Conservation (phyloP, 2,888 invertebrate species). For the Adineta ricciae region DNA sequence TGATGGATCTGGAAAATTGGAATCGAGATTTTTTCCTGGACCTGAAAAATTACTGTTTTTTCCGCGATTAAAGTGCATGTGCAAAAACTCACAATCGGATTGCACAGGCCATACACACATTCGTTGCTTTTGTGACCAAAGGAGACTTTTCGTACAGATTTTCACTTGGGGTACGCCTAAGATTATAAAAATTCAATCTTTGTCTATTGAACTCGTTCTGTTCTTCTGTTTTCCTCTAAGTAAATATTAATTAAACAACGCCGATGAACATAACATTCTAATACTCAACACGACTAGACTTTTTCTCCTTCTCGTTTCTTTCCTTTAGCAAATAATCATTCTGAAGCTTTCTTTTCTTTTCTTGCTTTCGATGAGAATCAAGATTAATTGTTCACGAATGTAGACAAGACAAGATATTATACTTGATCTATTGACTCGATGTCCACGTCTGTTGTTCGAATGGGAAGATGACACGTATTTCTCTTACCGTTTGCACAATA, state of each 20-base stretch:
- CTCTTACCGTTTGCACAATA: conserved; percentile 32
- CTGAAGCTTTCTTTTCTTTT: neutral
- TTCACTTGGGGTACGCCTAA: conserved; percentile 21
- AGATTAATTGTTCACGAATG: conserved; percentile 1
- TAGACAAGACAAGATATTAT: conserved; percentile 3
- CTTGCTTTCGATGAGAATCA: neutral
- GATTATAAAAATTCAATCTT: neutral
- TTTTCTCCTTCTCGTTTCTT: neutral
- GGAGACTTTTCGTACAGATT: conserved; percentile 25
- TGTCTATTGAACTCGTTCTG: too few relatives aligned
- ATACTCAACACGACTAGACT: neutral
- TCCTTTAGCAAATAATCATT: neutral
- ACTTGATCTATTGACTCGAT: neutral
- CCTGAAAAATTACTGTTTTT: neutral
- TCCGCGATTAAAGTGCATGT: neutral
- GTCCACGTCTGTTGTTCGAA: neutral
- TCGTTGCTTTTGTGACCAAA: conserved; percentile 27
- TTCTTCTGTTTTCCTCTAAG: neutral
- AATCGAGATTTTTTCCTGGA: neutral
- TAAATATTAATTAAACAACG: neutral
- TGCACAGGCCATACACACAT: conserved; percentile 33
- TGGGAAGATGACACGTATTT: neutral
- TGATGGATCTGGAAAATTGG: neutral
- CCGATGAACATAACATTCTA: neutral
- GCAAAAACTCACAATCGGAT: conserved; percentile 25